Percentiles rank a stretch among this genome's conserved stretches.
phyloP scores from a whole-genome alignment of 2,113 vertebrate species.

The Mugil cephalus region DNA sequence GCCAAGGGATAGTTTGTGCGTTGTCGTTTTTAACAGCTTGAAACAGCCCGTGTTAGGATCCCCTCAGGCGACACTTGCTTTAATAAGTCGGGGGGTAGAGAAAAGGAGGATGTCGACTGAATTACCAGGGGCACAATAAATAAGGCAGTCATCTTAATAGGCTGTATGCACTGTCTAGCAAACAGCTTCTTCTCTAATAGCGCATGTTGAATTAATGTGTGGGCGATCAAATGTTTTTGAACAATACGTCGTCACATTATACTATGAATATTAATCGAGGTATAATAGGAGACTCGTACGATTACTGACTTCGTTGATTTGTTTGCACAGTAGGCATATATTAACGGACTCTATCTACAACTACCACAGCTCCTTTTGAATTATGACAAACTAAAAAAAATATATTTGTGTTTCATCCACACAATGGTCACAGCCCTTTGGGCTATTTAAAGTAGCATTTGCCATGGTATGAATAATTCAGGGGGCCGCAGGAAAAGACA shows the following conservation, averaged over 20 bases:
- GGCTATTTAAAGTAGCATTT: background rate
- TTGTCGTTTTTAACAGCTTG: constrained; percentile 74
- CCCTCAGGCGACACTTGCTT: constrained; percentile 77
- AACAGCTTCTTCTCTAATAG: constrained; percentile 24
- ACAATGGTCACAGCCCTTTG: background rate
- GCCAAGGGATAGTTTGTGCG: constrained; percentile 76
- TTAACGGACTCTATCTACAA: too few species aligned
- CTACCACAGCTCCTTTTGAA: too few species aligned
- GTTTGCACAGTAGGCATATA: too few species aligned
- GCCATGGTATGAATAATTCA: constrained; percentile 18
- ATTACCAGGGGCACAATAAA: constrained; percentile 66
- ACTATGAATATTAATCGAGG: too few species aligned
- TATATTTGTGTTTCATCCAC: too few species aligned
- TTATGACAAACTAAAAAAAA: too few species aligned
- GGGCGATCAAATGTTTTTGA: too few species aligned
- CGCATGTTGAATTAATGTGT: constrained; percentile 4
- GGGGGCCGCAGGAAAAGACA: background rate
- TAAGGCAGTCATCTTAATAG: constrained; percentile 50
- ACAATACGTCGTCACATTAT: too few species aligned
- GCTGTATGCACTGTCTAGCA: constrained; percentile 24
- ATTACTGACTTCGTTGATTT: background rate
- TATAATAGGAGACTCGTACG: too few species aligned
- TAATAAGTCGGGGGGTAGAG: constrained; percentile 69
- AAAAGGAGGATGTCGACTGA: constrained; percentile 57
- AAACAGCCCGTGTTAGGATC: constrained; percentile 64